These are phyloP conservation scores for Emydocephalus ijimae DNA, from an alignment of 2,113 vertebrate genomes.

Conservation along the genomic window DNA sequence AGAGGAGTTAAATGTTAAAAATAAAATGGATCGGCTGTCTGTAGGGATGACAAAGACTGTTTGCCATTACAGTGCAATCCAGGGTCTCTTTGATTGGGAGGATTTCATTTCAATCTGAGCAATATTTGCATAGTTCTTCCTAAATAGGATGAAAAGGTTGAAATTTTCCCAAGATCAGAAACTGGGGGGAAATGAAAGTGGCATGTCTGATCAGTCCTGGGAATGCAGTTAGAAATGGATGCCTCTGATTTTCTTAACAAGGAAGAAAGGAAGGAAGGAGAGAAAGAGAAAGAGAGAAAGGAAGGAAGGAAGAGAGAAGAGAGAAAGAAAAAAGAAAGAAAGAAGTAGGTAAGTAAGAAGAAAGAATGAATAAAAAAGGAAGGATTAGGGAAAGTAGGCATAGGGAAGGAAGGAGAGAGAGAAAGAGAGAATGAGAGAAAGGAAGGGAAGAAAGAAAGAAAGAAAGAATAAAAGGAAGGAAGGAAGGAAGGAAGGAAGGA, in stretches of 20 bases:
- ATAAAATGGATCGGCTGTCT: not conserved
- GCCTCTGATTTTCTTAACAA: constrained; percentile 56
- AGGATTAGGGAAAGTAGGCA: too few relatives aligned
- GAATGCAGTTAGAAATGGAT: constrained; percentile 55
- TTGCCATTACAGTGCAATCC: not conserved
- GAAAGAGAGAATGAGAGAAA: too few relatives aligned
- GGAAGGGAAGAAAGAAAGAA: too few relatives aligned
- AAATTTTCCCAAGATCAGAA: constrained; percentile 63
- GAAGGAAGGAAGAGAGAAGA: not conserved
- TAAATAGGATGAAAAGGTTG: not conserved
- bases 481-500: not conserved
- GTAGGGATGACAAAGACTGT: not conserved
- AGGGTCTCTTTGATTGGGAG: not conserved
- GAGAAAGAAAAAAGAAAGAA: too few relatives aligned
- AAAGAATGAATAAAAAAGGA: too few relatives aligned
- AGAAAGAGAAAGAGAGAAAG: not conserved
- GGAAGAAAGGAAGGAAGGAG: rapidly evolving
- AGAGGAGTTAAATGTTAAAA: not conserved
- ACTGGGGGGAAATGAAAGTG: not conserved
- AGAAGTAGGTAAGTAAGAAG: too few relatives aligned
- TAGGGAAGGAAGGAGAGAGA: too few relatives aligned
- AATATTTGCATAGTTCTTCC: not conserved
- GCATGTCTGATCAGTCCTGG: not conserved
- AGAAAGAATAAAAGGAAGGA: not conserved
- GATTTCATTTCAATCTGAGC: not conserved